phyloP scores from a whole-genome alignment of 92 coral and sea anemone species.

The Palythoa grandiflora region DNA sequence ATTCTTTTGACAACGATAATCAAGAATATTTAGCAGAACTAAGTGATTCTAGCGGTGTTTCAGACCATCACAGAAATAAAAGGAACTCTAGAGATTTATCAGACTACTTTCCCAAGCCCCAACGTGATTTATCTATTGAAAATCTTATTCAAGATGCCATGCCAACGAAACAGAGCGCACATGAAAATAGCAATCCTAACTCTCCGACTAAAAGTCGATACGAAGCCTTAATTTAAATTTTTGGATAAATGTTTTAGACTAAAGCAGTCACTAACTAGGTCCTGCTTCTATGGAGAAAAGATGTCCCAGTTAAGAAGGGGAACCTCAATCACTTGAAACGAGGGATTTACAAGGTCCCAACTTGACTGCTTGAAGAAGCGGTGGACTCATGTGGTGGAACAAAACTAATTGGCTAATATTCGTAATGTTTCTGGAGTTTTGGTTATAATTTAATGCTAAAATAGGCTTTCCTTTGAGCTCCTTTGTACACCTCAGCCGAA shows the following conservation, averaged over 20 bases:
- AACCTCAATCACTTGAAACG: too few relatives aligned
- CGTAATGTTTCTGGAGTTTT: too few relatives aligned
- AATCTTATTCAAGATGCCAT: conserved; percentile 77
- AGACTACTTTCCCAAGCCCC: conserved; percentile 67
- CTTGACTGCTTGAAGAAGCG: too few relatives aligned
- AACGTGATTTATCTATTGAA: conserved; percentile 70
- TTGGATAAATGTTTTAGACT: not conserved
- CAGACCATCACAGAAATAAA: conserved; percentile 22
- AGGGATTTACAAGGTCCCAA: too few relatives aligned
- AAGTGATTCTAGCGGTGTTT: not conserved
- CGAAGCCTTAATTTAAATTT: conserved; percentile 21
- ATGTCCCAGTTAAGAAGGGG: too few relatives aligned
- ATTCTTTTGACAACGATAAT: not conserved
- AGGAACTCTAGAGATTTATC: conserved; percentile 34
- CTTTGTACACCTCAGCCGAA: too few relatives aligned
- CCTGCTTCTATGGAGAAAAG: too few relatives aligned
- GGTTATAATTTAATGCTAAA: too few relatives aligned
- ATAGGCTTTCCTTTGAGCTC: too few relatives aligned
- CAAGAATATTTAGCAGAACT: not conserved
- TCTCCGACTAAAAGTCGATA: conserved; percentile 34
- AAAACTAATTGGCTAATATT: too few relatives aligned
- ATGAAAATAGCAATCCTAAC: conserved; percentile 8
- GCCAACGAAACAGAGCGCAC: conserved; percentile 44
- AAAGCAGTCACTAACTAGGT: too few relatives aligned
- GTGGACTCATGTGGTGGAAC: too few relatives aligned